These are phyloP conservation scores for Spisula solida DNA, from an alignment of 2,888 invertebrate genomes.

Conservation along the genomic window DNA sequence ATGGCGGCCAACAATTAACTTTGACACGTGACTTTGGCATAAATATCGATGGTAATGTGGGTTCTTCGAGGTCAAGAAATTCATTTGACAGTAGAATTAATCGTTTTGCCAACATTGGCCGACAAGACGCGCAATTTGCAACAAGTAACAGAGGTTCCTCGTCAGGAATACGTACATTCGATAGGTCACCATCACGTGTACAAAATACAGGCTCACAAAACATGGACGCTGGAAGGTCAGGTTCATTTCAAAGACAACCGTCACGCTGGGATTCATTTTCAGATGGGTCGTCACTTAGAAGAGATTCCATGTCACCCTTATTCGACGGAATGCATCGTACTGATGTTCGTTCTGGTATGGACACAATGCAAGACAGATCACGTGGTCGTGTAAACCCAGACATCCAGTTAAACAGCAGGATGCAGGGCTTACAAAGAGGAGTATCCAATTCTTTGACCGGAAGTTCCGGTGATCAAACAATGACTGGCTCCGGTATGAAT, in stretches of 20 bases:
- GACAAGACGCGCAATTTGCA: background rate
- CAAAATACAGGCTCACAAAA: background rate
- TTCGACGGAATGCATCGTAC: background rate
- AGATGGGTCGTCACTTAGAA: background rate
- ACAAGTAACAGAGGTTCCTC: background rate
- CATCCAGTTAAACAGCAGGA: background rate
- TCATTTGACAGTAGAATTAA: background rate
- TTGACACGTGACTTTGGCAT: slow-evolving; percentile 33
- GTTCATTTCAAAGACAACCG: background rate
- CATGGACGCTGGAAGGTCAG: background rate
- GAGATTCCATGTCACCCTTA: background rate
- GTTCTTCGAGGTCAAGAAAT: background rate
- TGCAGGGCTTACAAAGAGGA: background rate
- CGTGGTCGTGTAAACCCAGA: background rate
- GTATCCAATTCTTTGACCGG: background rate
- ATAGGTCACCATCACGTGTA: background rate
- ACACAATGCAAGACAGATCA: background rate
- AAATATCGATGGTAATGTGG: background rate
- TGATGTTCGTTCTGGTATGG: background rate
- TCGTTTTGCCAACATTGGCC: background rate
- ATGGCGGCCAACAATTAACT: background rate
- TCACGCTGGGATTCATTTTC: background rate
- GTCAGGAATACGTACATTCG: background rate
- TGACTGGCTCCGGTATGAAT: background rate
- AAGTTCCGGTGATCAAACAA: background rate